Evolutionary conservation across 2,888 invertebrate species (phyloP).

Genomic region (Prosopocoilus inquinatus): DNA sequence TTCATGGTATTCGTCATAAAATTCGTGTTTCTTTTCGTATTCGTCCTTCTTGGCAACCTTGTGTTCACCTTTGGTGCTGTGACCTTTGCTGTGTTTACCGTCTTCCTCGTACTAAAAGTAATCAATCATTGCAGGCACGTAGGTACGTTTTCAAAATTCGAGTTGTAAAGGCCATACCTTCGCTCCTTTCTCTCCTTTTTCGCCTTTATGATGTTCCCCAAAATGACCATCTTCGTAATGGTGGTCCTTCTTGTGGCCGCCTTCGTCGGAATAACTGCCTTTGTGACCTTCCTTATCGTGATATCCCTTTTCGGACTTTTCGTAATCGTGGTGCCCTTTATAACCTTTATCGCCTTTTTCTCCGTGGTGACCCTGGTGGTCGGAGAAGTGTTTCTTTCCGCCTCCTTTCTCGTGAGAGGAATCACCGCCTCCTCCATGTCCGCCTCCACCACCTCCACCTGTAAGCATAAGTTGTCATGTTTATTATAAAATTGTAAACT

Average conservation of each 20-base stretch:
- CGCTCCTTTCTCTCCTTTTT: conserved; percentile 65
- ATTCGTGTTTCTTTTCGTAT: conserved; percentile 82
- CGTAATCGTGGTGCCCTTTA: conserved; percentile 63
- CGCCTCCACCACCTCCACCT: not conserved
- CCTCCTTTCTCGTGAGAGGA: conserved; percentile 50
- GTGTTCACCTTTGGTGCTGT: conserved; percentile 83
- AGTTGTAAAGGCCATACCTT: conserved; percentile 6
- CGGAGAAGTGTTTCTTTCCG: conserved; percentile 56
- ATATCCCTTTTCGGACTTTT: conserved; percentile 64
- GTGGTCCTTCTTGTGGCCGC: conserved; percentile 61
- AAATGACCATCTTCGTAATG: conserved; percentile 65
- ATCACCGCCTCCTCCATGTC: not conserved
- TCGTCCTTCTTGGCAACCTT: conserved; percentile 83
- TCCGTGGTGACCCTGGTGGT: conserved; percentile 57
- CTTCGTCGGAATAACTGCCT: conserved; percentile 63
- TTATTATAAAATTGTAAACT: too few relatives aligned
- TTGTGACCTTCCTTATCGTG: conserved; percentile 66
- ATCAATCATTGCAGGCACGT: not conserved
- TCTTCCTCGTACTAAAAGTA: conserved; percentile 39
- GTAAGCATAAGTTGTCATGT: too few relatives aligned
- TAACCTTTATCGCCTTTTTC: conserved; percentile 67
- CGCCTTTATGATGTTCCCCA: conserved; percentile 64
- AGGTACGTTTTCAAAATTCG: not conserved
- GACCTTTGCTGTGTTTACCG: conserved; percentile 65
- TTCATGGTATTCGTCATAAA: conserved; percentile 83